Evolutionary conservation across 2,888 invertebrate genomes (phyloP).

Genomic region (Calameuta pallipes): DNA sequence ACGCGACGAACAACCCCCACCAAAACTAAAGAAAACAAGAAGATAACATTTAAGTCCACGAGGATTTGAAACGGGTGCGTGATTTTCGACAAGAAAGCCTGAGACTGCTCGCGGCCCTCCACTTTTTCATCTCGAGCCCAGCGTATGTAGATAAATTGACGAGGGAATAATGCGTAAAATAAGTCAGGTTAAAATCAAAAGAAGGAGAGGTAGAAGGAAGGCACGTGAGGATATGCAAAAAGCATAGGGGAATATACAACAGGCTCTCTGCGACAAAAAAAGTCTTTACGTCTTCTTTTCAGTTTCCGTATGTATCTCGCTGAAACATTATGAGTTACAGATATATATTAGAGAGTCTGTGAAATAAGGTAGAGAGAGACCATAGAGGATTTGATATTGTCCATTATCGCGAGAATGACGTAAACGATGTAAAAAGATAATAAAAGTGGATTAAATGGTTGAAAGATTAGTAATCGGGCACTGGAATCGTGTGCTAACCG

Average conservation of each 20-base stretch:
- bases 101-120: neutral
- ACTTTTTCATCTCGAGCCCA: neutral
- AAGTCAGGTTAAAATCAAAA: neutral
- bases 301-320: neutral
- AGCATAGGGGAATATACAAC: neutral
- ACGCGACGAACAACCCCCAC: slow-evolving; percentile 42
- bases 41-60: slow-evolving; percentile 28
- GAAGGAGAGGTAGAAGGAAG: neutral
- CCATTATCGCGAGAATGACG: no score
- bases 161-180: neutral
- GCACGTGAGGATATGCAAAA: neutral
- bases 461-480: no score
- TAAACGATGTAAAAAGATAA: no score
- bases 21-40: slow-evolving; percentile 28
- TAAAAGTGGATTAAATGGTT: no score
- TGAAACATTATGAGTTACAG: neutral
- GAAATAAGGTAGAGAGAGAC: neutral
- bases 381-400: no score
- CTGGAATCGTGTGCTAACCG: neutral
- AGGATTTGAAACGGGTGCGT: slow-evolving; percentile 16
- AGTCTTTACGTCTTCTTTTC: neutral
- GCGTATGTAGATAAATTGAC: neutral
- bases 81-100: neutral
- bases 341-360: neutral
- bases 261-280: neutral